A percentile compares a stretch with the other conserved stretches of the same genome.
Conservation (phyloP, 2,888 invertebrate species). For the Apamea monoglypha region DNA sequence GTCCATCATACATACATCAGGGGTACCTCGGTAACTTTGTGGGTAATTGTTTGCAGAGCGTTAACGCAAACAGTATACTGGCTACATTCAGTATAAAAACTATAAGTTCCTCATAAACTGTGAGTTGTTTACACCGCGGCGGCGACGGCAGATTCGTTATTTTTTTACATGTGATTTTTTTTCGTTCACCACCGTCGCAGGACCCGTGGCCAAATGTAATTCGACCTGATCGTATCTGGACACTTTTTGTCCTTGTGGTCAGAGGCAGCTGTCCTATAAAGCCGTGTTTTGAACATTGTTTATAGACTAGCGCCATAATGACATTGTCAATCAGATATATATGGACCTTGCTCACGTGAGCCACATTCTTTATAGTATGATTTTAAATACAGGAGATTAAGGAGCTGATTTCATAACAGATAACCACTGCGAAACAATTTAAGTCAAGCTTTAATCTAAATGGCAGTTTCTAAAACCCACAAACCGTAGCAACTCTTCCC, state of each 20-base stretch:
- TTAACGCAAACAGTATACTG: constrained; percentile 73
- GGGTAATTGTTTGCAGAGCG: constrained; percentile 73
- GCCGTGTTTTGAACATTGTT: constrained; percentile 82
- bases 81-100: constrained; percentile 73
- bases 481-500: neutral
- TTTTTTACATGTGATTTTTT: constrained; percentile 79
- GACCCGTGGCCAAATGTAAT: constrained; percentile 86
- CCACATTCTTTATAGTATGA: constrained; percentile 49
- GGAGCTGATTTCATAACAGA: constrained; percentile 14
- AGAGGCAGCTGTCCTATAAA: constrained; percentile 87
- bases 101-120: constrained; percentile 80
- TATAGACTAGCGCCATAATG: constrained; percentile 79
- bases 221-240: constrained; percentile 89
- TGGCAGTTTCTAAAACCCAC: constrained; percentile 23
- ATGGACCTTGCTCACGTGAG: constrained; percentile 48
- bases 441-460: constrained; percentile 11
- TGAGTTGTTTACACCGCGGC: constrained; percentile 83
- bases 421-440: neutral
- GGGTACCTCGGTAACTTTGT: constrained; percentile 64
- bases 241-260: constrained; percentile 88
- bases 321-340: constrained; percentile 69
- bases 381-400: constrained; percentile 34
- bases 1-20: constrained; percentile 66
- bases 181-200: constrained; percentile 75
- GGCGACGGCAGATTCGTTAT: constrained; percentile 69